Evolutionary conservation across 1,140 invertebrate species (phyloP).

Genomic region (Eufriesea mexicana): DNA sequence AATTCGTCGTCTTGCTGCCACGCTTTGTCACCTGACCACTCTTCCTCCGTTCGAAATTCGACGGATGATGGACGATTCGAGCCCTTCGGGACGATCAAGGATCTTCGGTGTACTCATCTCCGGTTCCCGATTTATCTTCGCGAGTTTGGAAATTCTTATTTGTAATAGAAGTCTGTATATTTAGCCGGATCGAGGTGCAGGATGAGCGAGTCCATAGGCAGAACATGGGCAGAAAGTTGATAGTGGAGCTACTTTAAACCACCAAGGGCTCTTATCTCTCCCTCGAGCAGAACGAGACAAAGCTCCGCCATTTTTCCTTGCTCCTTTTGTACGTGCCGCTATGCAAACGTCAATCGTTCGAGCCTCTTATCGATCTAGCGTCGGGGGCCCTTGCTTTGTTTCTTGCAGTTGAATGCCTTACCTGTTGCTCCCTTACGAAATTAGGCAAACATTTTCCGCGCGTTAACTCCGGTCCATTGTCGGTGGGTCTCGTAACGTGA

Average conservation of each 20-base stretch:
- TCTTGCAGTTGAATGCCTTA: slow-evolving; percentile 2
- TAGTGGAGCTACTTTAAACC: slow-evolving; percentile 13
- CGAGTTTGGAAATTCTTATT: slow-evolving; percentile 15
- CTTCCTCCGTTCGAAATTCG: neutral
- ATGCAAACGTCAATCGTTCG: slow-evolving; percentile 33
- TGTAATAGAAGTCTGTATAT: too few relatives aligned
- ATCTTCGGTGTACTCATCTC: too few relatives aligned
- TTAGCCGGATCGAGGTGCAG: neutral
- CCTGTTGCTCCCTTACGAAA: slow-evolving; percentile 21
- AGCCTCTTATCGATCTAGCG: slow-evolving; percentile 20
- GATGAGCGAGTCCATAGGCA: neutral
- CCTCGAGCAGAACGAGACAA: slow-evolving; percentile 18
- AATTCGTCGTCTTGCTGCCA: slow-evolving; percentile 43
- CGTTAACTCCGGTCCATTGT: too few relatives aligned
- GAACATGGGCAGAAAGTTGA: neutral
- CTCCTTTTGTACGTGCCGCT: slow-evolving; percentile 19
- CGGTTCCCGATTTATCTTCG: neutral
- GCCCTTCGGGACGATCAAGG: too few relatives aligned
- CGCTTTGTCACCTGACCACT: slow-evolving; percentile 16
- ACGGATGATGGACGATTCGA: neutral
- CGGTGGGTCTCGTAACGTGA: neutral
- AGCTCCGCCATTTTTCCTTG: slow-evolving; percentile 21
- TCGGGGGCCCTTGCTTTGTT: slow-evolving; percentile 6
- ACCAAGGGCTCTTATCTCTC: slow-evolving; percentile 24
- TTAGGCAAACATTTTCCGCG: neutral